These are phyloP conservation scores for Microctenopoma steveboyesi DNA, from an alignment of 2,797 vertebrate species.

Conservation along the genomic window DNA sequence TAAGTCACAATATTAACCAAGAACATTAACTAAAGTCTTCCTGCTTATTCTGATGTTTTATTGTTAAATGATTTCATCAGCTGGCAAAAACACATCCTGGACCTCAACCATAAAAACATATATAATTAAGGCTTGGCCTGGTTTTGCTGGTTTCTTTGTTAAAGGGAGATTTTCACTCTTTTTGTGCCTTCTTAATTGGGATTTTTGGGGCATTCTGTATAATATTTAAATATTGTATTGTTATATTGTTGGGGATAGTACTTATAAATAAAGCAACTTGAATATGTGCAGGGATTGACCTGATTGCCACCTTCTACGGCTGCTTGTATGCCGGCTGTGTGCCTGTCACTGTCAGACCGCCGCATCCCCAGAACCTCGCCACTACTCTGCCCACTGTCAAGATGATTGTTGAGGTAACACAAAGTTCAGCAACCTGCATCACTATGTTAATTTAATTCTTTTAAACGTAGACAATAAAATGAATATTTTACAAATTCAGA, in stretches of 20 bases:
- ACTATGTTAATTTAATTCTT: not conserved
- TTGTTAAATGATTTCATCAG: not conserved
- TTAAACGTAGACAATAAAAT: not conserved
- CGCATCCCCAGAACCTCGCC: conserved; percentile 94
- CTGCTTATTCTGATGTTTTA: not conserved
- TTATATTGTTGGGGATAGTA: not conserved
- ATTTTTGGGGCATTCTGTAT: too few relatives aligned
- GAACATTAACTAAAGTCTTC: not conserved
- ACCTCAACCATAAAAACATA: too few relatives aligned
- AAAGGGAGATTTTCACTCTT: too few relatives aligned
- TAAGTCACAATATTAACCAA: not conserved
- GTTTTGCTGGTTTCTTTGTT: too few relatives aligned
- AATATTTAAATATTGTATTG: too few relatives aligned
- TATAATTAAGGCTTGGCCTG: too few relatives aligned
- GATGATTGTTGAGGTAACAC: conserved; percentile 96
- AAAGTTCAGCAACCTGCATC: not conserved
- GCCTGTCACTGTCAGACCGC: conserved; percentile 93
- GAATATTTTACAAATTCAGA: not conserved
- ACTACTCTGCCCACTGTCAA: conserved; percentile 97
- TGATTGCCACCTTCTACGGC: conserved; percentile 96
- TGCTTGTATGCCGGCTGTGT: conserved; percentile 95
- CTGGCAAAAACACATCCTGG: not conserved
- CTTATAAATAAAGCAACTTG: too few relatives aligned
- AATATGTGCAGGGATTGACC: conserved; percentile 87
- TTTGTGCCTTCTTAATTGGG: too few relatives aligned